phyloP scores from a whole-genome alignment of 2,888 invertebrate genomes.

The Lasioglossum pauxillum region DNA sequence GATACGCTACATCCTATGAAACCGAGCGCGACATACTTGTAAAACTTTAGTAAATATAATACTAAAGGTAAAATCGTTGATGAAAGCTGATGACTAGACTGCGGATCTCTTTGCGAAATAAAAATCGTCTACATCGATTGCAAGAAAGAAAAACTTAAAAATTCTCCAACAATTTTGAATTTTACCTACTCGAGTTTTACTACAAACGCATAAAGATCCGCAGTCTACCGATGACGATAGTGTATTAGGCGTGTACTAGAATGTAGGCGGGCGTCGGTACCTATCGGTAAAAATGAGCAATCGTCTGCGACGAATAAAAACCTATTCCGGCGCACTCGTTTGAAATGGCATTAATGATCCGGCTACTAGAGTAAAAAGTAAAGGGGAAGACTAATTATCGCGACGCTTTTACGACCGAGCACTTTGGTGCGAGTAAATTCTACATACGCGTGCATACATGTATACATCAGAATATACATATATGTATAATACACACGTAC shows the following conservation, averaged over 20 bases:
- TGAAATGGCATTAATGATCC: slow-evolving; percentile 23
- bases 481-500: slow-evolving; percentile 5
- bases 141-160: too few species aligned
- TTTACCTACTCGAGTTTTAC: too few species aligned
- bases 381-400: slow-evolving; percentile 64
- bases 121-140: too few species aligned
- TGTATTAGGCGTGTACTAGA: slow-evolving; percentile 22
- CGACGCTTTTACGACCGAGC: slow-evolving; percentile 55
- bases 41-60: slow-evolving; percentile 43
- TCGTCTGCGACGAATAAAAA: slow-evolving; percentile 47
- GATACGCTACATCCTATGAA: slow-evolving; percentile 3
- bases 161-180: too few species aligned
- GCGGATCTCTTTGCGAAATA: too few species aligned
- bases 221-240: not conserved
- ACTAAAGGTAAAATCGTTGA: slow-evolving; percentile 53
- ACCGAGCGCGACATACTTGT: not conserved
- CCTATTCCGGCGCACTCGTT: slow-evolving; percentile 35
- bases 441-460: not conserved
- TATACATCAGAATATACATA: not conserved
- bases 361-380: slow-evolving; percentile 47
- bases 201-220: too few species aligned
- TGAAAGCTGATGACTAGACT: slow-evolving; percentile 15
- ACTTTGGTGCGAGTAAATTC: slow-evolving; percentile 60
- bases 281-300: slow-evolving; percentile 56
- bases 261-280: slow-evolving; percentile 31